These are phyloP conservation scores for Aspidiotus destructor DNA, from an alignment of 2,888 invertebrate species.

Conservation along the genomic window DNA sequence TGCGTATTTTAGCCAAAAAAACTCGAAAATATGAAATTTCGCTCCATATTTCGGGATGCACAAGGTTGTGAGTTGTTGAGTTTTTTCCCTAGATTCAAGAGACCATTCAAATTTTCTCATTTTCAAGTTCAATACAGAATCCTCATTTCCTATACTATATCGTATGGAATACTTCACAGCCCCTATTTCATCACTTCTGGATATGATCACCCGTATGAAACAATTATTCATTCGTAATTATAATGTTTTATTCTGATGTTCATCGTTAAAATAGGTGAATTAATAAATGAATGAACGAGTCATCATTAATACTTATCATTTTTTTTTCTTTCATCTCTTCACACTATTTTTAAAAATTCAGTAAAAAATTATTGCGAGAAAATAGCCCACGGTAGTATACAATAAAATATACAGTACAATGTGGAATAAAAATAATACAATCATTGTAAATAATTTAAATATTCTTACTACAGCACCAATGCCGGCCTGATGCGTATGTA, in stretches of 20 bases:
- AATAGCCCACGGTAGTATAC: constrained; percentile 22
- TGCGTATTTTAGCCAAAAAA: too few species aligned
- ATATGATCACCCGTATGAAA: too few species aligned
- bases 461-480: constrained; percentile 21
- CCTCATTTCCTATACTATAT: too few species aligned
- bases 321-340: neutral
- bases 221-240: neutral
- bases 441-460: neutral
- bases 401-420: constrained; percentile 5
- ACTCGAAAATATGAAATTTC: too few species aligned
- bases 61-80: too few species aligned
- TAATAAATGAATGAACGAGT: constrained; percentile 21
- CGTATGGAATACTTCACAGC: too few species aligned
- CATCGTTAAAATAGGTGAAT: constrained; percentile 9
- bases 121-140: too few species aligned
- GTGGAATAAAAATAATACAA: neutral
- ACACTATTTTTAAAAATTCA: constrained; percentile 24
- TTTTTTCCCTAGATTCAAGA: too few species aligned
- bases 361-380: constrained; percentile 31
- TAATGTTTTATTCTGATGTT: neutral
- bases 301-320: constrained; percentile 17
- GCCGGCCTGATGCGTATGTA: constrained; percentile 21
- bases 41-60: too few species aligned
- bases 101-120: too few species aligned
- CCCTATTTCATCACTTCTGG: too few species aligned